Conservation (phyloP, 2,113 vertebrate genomes). For the Peromyscus leucopus region DNA sequence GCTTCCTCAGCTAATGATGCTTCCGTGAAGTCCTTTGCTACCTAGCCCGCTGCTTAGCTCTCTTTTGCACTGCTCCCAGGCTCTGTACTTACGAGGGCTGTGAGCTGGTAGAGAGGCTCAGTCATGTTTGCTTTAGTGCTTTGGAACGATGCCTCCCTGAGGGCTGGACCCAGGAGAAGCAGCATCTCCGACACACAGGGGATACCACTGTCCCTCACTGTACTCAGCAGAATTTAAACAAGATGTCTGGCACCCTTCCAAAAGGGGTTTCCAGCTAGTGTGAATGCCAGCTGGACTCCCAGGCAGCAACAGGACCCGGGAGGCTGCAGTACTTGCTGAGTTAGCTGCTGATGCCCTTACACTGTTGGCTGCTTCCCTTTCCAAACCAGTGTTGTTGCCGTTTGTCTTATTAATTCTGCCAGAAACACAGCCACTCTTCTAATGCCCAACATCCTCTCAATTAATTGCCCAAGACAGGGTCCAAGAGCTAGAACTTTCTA, state of each 20-base stretch:
- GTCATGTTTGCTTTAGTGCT: not conserved
- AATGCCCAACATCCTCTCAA: not conserved
- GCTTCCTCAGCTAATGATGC: not conserved
- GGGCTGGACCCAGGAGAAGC: slow-evolving; percentile 31
- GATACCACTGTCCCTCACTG: not conserved
- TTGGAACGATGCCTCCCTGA: not conserved
- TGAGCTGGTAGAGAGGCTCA: not conserved
- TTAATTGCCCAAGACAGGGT: not conserved
- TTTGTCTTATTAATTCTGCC: not conserved
- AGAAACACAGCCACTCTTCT: not conserved
- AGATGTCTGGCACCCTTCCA: not conserved
- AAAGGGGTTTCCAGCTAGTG: not conserved
- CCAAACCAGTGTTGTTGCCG: not conserved
- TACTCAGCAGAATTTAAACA: slow-evolving; percentile 34
- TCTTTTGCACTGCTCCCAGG: not conserved
- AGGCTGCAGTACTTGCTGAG: not conserved
- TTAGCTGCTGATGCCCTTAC: not conserved
- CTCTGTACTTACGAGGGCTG: not conserved
- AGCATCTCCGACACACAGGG: not conserved
- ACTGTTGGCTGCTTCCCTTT: not conserved
- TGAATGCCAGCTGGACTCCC: not conserved
- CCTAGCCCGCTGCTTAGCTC: not conserved
- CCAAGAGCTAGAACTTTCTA: not conserved
- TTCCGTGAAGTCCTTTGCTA: not conserved
- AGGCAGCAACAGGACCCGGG: not conserved